Conservation (phyloP, 2,888 invertebrate species). For the Brachypalpus laphriformis region DNA sequence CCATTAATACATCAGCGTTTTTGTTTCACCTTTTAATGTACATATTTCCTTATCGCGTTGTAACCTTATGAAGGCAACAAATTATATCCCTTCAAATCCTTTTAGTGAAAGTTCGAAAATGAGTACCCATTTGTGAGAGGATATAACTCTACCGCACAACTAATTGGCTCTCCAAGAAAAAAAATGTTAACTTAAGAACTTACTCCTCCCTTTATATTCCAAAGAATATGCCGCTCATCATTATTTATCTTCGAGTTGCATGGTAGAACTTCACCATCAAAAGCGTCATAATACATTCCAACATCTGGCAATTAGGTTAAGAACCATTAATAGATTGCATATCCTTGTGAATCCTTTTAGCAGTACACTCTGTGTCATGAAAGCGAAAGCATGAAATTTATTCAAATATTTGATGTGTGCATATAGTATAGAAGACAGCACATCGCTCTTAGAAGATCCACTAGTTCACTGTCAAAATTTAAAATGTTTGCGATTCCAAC, state of each 20-base stretch:
- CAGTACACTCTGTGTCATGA: not conserved
- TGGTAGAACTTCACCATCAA: not conserved
- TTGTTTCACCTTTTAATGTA: too few species aligned
- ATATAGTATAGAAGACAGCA: not conserved
- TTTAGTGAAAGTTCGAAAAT: too few species aligned
- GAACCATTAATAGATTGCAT: conserved; percentile 45
- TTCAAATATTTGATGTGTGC: conserved; percentile 33
- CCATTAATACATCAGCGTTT: too few species aligned
- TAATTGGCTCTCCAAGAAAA: not conserved
- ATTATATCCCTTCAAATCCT: too few species aligned
- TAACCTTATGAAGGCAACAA: too few species aligned
- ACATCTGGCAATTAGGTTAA: conserved; percentile 51
- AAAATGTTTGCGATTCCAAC: not conserved
- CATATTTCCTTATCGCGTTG: too few species aligned
- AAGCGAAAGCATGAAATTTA: conserved; percentile 20
- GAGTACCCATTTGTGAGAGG: too few species aligned
- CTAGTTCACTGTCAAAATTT: not conserved
- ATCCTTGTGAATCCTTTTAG: conserved; percentile 18
- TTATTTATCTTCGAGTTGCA: conserved; percentile 39
- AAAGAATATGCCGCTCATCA: not conserved
- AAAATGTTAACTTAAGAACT: conserved; percentile 4
- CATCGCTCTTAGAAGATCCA: not conserved
- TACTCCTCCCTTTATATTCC: not conserved
- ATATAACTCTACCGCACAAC: too few species aligned
- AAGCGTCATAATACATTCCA: too few species aligned